phyloP scores from a whole-genome alignment of 2,113 vertebrate species.

The Murina feae region DNA sequence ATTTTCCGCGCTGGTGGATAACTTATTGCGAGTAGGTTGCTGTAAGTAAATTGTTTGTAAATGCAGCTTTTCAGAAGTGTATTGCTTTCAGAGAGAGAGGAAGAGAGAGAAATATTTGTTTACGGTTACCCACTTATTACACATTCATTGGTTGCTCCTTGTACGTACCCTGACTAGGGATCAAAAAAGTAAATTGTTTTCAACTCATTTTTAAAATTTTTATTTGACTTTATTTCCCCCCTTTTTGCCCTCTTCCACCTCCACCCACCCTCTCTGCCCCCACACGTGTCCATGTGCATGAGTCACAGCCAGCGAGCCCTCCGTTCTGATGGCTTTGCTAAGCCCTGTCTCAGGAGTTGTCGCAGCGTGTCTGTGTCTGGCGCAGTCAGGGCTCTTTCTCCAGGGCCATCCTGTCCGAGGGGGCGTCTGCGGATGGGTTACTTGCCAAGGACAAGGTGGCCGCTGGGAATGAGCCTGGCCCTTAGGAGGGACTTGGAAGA shows the following conservation, averaged over 20 bases:
- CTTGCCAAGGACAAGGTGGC: neutral
- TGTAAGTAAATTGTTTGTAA: slow-evolving; percentile 1
- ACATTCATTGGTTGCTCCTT: too few species aligned
- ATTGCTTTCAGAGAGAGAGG: too few species aligned
- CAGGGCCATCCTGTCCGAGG: neutral
- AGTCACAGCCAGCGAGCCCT: too few species aligned
- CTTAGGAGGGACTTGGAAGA: neutral
- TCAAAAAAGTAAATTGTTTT: too few species aligned
- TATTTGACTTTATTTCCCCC: too few species aligned
- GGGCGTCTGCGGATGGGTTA: neutral
- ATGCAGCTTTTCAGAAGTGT: neutral
- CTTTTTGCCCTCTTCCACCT: too few species aligned
- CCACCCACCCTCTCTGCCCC: accelerated
- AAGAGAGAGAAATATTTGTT: too few species aligned
- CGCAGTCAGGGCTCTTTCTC: neutral
- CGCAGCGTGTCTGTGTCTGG: neutral
- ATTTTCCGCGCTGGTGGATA: neutral
- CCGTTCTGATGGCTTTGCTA: too few species aligned
- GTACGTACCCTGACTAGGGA: too few species aligned
- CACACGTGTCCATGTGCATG: too few species aligned
- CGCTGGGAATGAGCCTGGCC: neutral
- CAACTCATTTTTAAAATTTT: too few species aligned
- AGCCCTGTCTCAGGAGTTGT: neutral
- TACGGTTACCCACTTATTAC: too few species aligned
- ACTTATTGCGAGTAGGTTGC: neutral